phyloP scores from a whole-genome alignment of 2,797 vertebrate genomes.

The Peromyscus melanophrys region DNA sequence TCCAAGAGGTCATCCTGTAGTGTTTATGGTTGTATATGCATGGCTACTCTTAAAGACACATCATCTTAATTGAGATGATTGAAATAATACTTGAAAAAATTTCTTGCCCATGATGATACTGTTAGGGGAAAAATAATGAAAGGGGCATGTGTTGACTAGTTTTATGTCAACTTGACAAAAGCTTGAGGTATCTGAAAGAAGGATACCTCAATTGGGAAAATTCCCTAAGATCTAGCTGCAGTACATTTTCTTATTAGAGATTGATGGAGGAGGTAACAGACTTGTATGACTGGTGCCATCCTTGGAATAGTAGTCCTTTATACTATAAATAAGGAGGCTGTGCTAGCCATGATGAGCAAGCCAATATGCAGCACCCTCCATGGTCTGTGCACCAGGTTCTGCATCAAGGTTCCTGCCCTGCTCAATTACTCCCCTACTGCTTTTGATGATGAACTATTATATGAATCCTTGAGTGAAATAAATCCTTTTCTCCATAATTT shows the following conservation, averaged over 20 bases:
- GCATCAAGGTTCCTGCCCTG: not conserved
- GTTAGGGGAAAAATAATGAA: slow-evolving; percentile 11
- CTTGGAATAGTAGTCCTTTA: not conserved
- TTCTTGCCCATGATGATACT: slow-evolving; percentile 43
- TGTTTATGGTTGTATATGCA: not conserved
- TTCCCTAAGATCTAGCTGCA: not conserved
- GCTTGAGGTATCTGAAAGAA: not conserved
- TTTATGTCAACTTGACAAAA: not conserved
- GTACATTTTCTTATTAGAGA: not conserved
- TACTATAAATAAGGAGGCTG: not conserved
- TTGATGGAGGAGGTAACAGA: too few species aligned
- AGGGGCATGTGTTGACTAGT: not conserved
- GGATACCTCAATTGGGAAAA: not conserved
- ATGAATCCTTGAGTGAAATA: not conserved
- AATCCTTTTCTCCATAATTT: not conserved
- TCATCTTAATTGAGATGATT: not conserved
- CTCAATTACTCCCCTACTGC: not conserved
- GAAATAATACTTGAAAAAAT: not conserved
- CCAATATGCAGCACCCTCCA: too few species aligned
- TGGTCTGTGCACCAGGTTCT: not conserved
- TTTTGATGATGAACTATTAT: not conserved
- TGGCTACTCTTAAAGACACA: not conserved
- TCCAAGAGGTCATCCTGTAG: too few species aligned
- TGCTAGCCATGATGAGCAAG: not conserved
- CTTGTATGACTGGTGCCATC: not conserved